These are phyloP conservation scores for Siphamia tubifer DNA, from an alignment of 2,113 vertebrate genomes.

Conservation along the genomic window DNA sequence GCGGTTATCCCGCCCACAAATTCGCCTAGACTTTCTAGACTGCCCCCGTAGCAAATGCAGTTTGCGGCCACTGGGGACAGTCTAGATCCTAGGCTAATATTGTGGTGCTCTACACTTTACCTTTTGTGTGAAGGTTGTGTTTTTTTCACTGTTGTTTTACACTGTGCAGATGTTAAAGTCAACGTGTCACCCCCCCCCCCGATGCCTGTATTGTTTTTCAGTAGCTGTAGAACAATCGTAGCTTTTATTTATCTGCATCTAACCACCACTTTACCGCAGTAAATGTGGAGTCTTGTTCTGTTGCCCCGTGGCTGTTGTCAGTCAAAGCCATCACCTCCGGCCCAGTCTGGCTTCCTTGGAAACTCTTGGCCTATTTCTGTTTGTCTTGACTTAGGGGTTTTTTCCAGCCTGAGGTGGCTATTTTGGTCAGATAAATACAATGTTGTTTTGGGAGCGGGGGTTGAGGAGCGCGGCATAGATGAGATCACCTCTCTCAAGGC, in stretches of 20 bases:
- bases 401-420: conserved; percentile 79
- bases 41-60: no score
- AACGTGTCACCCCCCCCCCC: neutral
- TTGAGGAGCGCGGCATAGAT: conserved; percentile 57
- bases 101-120: no score
- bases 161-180: neutral
- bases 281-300: conserved; percentile 34
- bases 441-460: conserved; percentile 72
- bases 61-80: no score
- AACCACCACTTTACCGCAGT: conserved; percentile 12
- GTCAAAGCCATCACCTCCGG: conserved; percentile 54
- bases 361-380: conserved; percentile 71
- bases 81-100: no score
- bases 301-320: conserved; percentile 51
- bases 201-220: neutral
- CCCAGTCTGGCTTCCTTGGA: conserved; percentile 70
- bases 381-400: conserved; percentile 72
- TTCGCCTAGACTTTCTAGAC: no score
- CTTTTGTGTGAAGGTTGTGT: no score
- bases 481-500: conserved; percentile 74
- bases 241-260: conserved; percentile 20
- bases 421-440: conserved; percentile 81
- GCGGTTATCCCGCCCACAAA: no score
- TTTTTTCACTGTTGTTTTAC: neutral
- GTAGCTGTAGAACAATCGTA: conserved; percentile 1